Evolutionary conservation across 2,888 invertebrate species (phyloP), one percentile per base, ranked within the genome.

Genomic region (Apamea crenata): DNA sequence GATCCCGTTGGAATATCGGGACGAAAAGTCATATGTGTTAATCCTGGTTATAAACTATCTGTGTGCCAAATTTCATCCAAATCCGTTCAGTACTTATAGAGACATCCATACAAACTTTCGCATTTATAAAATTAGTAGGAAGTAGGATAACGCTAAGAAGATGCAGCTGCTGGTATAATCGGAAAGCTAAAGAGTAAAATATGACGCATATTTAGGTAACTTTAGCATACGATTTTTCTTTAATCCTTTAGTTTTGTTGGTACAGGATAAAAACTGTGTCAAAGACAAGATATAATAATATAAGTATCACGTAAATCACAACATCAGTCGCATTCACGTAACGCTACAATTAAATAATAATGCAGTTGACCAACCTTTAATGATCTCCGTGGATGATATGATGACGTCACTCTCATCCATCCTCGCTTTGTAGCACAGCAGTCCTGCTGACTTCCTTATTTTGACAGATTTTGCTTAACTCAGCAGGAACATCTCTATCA

Each of bases 381-480:
- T 97, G 85, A 97, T 97, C 94, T 98, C 98, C 40, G 97, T 97
- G 77, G 97, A 97, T 91, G 97, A 97, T 92, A 97, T 96, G 87
- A 98, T 96, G 89, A 97, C 96, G 92, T 97, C 97, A 88, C 88
- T 95, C 56, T 97, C 96, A 93, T 96, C 97, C 97, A 97, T 97
- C 87, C 94, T 97, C 88, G 91, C 90, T 93, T 94, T 95, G 94
- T 96, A 96, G 86, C 96, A 96, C 91, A 96, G 89, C 87, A 96
- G 91, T 77, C 91, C 92, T 70, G 94, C 89, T 90, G 96, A 92
- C 92, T 94, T 95, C 94, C 92, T 95, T 95, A 96, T 96, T 91
- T 95, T 96, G 95, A 93, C 87, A 78, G 90, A 84, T 92, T 90
- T 79, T 8, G 16, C 40, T 87, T 80, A 84, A 76, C 86, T 73